Base-by-base conservation (phyloP, 1,140 invertebrate genomes). In the Melanaphis sacchari region DNA sequence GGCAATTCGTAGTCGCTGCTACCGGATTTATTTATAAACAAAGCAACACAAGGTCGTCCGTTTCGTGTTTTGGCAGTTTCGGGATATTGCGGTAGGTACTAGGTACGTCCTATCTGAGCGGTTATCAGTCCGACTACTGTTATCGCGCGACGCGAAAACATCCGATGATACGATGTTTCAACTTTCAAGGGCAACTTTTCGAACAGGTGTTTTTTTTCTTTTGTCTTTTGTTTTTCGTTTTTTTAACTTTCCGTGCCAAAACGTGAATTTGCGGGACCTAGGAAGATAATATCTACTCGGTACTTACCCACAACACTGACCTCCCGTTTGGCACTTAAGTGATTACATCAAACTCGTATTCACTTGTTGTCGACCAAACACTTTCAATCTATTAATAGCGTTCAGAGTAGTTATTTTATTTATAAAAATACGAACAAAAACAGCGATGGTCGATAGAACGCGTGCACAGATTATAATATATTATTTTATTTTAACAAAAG, bases 191-290 rank as follows among this genome's bases (percentile, higher is more conserved):
- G 40, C 85, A 1, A 76, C 59, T n/a, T 76, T 76, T 76, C 87
- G 43, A 88, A 88, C 87, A 88, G 87, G 43, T 88, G 87, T 88
- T 84, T 40, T 76, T 84, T 41, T n/a, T n/a, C n/a, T n/a, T n/a
- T n/a, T n/a, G n/a, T n/a, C n/a, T n/a, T 31, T 26, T 84, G 22
- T 11, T 84, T 31, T 84, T 38, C 38, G 38, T 22, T 40, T 40
- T 84, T 66, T 9, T 41, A 6, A 24, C 36, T 82, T 38, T 24
- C 22, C 76, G 76, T 38, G 76, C 76, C n/a, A 36, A 38, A 38
- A 38, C 22, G 8, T 22, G 9, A 22, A 9, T 21, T 24, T 7
- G 36, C 76, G 76, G 7, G 18, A 38, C 36, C n/a, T 38, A 38
- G 54, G 54, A 2, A 82, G 7, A 21, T 22, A 38, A 3, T 54